Evolutionary conservation across 2,113 vertebrate genomes (phyloP).

Genomic region (Sphaerodactylus townsendi): DNA sequence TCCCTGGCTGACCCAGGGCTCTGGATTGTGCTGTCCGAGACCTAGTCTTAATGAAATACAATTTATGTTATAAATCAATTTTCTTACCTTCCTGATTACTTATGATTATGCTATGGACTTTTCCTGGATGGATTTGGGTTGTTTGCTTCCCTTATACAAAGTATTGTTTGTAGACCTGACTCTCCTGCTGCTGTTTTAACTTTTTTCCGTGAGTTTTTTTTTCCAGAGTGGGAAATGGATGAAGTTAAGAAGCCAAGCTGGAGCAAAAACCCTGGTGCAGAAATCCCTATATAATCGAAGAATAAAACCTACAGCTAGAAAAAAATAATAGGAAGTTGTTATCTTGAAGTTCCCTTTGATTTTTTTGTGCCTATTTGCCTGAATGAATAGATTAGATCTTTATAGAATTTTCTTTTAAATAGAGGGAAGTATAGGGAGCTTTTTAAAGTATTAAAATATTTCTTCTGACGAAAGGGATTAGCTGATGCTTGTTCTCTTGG

Average conservation of each 20-base stretch:
- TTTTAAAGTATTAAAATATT: conserved; percentile 62
- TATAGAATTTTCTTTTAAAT: conserved; percentile 15
- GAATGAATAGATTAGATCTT: conserved; percentile 42
- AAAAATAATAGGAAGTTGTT: conserved; percentile 42
- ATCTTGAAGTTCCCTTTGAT: conserved; percentile 45
- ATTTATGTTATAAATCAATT: conserved; percentile 23
- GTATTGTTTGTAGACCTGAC: too few species aligned
- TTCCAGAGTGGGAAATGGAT: too few species aligned
- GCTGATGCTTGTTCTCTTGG: conserved; percentile 73
- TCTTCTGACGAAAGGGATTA: conserved; percentile 70
- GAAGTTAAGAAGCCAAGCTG: too few species aligned
- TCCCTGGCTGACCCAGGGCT: too few species aligned
- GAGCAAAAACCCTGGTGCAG: too few species aligned
- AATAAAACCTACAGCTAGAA: conserved; percentile 32
- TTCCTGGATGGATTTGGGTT: too few species aligned
- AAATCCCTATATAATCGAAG: conserved; percentile 40
- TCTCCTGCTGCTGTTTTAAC: too few species aligned
- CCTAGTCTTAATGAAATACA: conserved; percentile 36
- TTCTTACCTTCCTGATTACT: conserved; percentile 48
- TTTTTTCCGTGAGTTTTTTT: too few species aligned
- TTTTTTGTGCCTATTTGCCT: conserved; percentile 48
- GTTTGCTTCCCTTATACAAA: too few species aligned
- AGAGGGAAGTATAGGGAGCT: conserved; percentile 38
- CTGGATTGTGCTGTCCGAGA: too few species aligned
- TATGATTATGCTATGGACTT: conserved; percentile 20